Evolutionary conservation across 2,888 invertebrate species (phyloP), one percentile per base, ranked within the genome.

Genomic region (Limenitis camilla): DNA sequence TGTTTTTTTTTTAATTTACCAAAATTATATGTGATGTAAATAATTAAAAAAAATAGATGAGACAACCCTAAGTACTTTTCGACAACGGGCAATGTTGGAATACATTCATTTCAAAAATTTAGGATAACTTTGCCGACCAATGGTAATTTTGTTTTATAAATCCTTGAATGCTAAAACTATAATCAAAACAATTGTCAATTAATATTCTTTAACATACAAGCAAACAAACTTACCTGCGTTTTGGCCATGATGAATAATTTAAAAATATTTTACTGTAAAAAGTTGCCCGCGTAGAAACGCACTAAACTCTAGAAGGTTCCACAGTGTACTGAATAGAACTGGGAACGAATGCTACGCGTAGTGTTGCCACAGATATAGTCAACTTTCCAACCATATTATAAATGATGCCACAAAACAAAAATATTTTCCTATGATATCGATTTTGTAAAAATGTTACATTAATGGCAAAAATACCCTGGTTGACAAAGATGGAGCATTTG

Each of bases 31-130:
- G 40, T 10, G n/a, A 47, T 19, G 32, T 9, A 11, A 44, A 8
- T 8, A 44, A 5, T 8, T 9, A 19, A 44, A 33, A 33, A 8
- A 44, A 28, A 9, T 30, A 28, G 5, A 35, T 19, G 44, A 40
- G 51, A 29, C 51, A 51, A 32, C 51, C 51, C 45, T 51, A 33
- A 35, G 40, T 9, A 27, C n/a, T 40, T 51, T 45, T 51, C 9
- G 32, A 40, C 40, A 19, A 9, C 28, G 51, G 51, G 45, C 51
- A 48, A 48, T 40, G 48, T 48, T 33, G 32, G 10, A 28, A 35
- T 28, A 4, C 28, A 32, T 48, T 4, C 3, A 28, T 48, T 27
- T 11, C 5, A 42, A 49, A 4, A 42, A 6, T 39, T 8, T n/a
- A 28, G 5, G 39, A 29, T 46, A 39, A 46, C 38, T 27, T 39